These are phyloP conservation scores for Caenorhabditis zanzibari DNA, from an alignment of 2,888 invertebrate genomes.

Conservation along the genomic window DNA sequence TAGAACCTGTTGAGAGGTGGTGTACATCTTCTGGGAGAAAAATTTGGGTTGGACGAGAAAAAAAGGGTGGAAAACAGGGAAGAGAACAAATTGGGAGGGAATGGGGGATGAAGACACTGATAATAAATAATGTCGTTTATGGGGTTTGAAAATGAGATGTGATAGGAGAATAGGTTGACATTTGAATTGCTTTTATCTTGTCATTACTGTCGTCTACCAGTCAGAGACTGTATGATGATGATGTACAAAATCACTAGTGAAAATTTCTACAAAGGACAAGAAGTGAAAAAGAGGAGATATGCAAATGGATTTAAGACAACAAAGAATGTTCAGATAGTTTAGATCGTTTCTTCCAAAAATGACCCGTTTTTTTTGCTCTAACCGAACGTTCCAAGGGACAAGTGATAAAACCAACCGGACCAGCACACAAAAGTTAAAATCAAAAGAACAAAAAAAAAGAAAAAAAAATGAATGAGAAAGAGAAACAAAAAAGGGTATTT, in stretches of 20 bases:
- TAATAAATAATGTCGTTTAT: slow-evolving; percentile 49
- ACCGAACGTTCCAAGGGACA: slow-evolving; percentile 5
- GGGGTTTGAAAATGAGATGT: slow-evolving; percentile 33
- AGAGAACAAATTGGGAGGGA: not conserved
- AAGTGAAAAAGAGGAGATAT: slow-evolving; percentile 30
- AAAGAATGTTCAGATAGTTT: slow-evolving; percentile 9
- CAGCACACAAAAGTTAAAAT: not conserved
- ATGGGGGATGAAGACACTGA: not conserved
- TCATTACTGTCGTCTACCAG: slow-evolving; percentile 29
- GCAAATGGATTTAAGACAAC: not conserved
- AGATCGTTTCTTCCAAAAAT: not conserved
- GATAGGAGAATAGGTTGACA: slow-evolving; percentile 1
- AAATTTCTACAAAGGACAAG: slow-evolving; percentile 7
- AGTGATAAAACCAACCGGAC: slow-evolving; percentile 6
- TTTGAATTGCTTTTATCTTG: slow-evolving; percentile 19
- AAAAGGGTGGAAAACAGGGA: not conserved
- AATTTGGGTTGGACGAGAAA: not conserved
- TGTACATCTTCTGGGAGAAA: slow-evolving; percentile 32
- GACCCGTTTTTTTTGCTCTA: not conserved
- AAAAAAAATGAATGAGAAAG: not conserved
- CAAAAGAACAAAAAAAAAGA: too few relatives aligned
- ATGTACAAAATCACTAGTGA: slow-evolving; percentile 45
- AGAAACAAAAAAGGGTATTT: slow-evolving; percentile 6
- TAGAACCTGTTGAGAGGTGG: slow-evolving; percentile 53
- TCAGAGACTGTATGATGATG: slow-evolving; percentile 39